Conservation (phyloP, 2,888 invertebrate species). For the Heliothis peltigera region DNA sequence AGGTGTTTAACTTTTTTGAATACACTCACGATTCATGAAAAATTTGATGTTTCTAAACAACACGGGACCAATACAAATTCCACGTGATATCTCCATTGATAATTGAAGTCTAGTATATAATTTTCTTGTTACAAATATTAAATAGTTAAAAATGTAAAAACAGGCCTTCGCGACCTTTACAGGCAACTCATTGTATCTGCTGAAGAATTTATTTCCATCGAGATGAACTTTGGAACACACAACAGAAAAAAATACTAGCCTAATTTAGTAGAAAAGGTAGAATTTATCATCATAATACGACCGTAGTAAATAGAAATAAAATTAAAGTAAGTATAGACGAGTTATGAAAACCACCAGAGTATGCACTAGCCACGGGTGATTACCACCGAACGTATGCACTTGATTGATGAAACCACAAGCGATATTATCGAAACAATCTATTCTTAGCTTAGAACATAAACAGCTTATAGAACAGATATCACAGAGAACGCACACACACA, state of each 20-base stretch:
- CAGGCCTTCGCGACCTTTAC: no score
- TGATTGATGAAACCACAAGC: neutral
- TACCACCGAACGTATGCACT: neutral
- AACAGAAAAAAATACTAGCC: no score
- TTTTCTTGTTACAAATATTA: neutral
- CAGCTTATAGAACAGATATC: slow-evolving; percentile 17
- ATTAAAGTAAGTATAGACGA: no score
- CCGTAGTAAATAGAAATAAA: no score
- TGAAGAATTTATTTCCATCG: no score
- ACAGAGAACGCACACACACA: no score
- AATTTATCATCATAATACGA: no score
- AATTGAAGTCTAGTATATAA: neutral
- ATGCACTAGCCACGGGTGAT: neutral
- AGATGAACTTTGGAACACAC: no score
- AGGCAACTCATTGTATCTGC: no score
- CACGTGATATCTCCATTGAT: slow-evolving; percentile 23
- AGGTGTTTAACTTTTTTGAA: neutral
- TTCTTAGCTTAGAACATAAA: slow-evolving; percentile 8
- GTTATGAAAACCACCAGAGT: no score
- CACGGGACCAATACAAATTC: slow-evolving; percentile 16
- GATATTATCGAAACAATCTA: slow-evolving; percentile 4
- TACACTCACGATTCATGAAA: neutral
- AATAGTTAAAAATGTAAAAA: no score
- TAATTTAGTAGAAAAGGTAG: no score
- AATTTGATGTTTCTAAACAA: slow-evolving; percentile 18